A percentile compares a stretch with the other conserved stretches of the same genome.
Conservation (phyloP, 2,888 invertebrate genomes). For the Julus scandinavius region DNA sequence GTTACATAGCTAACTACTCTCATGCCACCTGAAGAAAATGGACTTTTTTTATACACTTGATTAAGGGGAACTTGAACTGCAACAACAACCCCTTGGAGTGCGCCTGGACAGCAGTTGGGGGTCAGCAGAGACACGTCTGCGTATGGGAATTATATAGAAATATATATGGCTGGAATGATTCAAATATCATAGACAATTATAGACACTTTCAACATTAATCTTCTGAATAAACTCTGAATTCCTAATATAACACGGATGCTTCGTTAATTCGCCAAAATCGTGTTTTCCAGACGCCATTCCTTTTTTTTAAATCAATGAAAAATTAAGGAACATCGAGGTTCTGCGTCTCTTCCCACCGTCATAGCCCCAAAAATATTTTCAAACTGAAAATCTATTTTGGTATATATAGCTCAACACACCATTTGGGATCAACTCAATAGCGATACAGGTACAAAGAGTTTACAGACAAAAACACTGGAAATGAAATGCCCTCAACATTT, state of each 20-base stretch:
- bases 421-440: not conserved
- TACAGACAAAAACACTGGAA: not conserved
- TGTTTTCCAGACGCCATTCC: not conserved
- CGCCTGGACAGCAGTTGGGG: constrained; percentile 13
- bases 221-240: constrained; percentile 43
- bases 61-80: constrained; percentile 49
- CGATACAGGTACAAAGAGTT: not conserved
- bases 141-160: constrained; percentile 42
- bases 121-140: not conserved
- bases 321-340: not conserved
- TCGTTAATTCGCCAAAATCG: not conserved
- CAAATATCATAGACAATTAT: constrained; percentile 28
- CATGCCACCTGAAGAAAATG: constrained; percentile 47
- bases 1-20: constrained; percentile 49
- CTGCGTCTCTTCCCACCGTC: not conserved
- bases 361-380: not conserved
- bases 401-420: not conserved
- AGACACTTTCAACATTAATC: constrained; percentile 46
- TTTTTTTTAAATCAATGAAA: not conserved
- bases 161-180: constrained; percentile 46
- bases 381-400: not conserved
- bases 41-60: constrained; percentile 50
- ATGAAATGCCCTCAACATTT: not conserved
- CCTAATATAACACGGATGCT: constrained; percentile 30
- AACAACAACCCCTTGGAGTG: constrained; percentile 44